These are phyloP conservation scores for Toxotes chatareus DNA, from an alignment of 2,113 vertebrate species.

Conservation along the genomic window DNA sequence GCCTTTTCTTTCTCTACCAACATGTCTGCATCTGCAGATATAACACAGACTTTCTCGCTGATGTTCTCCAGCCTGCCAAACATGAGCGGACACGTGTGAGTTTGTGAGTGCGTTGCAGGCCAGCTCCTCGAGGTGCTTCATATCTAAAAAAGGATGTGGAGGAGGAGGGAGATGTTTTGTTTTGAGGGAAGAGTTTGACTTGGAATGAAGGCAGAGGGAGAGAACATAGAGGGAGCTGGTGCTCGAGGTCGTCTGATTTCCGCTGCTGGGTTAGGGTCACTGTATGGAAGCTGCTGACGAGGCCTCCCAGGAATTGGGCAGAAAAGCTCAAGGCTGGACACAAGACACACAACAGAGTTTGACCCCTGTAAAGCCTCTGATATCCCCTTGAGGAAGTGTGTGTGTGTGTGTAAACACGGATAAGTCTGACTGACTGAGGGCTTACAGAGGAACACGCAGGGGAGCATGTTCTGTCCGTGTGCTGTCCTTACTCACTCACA, in stretches of 20 bases:
- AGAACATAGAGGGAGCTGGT: constrained; percentile 23
- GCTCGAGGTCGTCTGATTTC: constrained; percentile 51
- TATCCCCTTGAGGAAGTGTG: constrained; percentile 48
- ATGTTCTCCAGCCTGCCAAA: constrained; percentile 6
- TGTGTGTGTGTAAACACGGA: constrained; percentile 58
- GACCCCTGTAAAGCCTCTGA: constrained; percentile 47
- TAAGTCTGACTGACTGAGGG: constrained; percentile 53
- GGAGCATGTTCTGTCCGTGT: background rate
- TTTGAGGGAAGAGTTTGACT: constrained; percentile 29
- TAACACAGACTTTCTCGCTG: background rate
- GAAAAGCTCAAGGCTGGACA: constrained; percentile 42
- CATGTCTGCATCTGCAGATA: background rate
- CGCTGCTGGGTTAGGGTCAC: constrained; percentile 45
- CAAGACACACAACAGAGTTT: constrained; percentile 27
- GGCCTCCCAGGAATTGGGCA: constrained; percentile 32
- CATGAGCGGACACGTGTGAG: background rate
- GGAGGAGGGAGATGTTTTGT: constrained; percentile 32
- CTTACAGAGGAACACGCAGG: constrained; percentile 32
- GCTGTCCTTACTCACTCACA: too few species aligned
- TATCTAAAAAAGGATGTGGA: constrained; percentile 46
- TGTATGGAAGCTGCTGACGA: constrained; percentile 53
- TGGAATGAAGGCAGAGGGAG: constrained; percentile 43
- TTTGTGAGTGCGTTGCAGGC: constrained; percentile 13
- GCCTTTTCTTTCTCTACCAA: background rate
- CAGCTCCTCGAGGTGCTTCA: constrained; percentile 9